These are phyloP conservation scores for Anodontia alba DNA, from an alignment of 2,888 invertebrate genomes.

Conservation along the genomic window DNA sequence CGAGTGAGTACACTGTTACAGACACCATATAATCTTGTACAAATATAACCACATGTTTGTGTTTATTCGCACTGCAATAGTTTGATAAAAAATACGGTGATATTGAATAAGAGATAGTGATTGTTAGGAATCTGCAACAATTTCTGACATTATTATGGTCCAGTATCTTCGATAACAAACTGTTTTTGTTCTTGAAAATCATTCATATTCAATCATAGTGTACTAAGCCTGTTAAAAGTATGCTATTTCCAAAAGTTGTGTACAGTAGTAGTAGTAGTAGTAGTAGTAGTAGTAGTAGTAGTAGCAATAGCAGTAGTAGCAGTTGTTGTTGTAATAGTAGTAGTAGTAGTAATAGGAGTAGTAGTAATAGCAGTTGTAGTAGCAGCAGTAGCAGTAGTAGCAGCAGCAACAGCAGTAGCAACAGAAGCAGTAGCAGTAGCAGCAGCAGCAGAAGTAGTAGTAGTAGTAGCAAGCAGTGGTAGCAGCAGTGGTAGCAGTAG, in stretches of 20 bases:
- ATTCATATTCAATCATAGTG: too few relatives aligned
- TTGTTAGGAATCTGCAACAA: too few relatives aligned
- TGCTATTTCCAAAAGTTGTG: too few relatives aligned
- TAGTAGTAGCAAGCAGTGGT: too few relatives aligned
- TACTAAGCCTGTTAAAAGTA: too few relatives aligned
- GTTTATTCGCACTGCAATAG: neutral
- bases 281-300: neutral
- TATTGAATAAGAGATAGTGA: conserved; percentile 6
- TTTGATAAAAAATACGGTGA: neutral
- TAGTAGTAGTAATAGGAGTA: too few relatives aligned
- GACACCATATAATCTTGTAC: conserved; percentile 14
- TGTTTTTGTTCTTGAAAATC: too few relatives aligned
- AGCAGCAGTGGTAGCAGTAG: neutral
- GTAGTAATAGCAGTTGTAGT: too few relatives aligned
- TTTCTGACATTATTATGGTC: too few relatives aligned
- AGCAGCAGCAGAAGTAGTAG: too few relatives aligned
- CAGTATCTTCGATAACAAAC: too few relatives aligned
- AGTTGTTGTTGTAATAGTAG: neutral
- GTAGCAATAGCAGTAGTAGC: neutral
- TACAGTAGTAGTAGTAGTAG: neutral
- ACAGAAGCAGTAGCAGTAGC: too few relatives aligned
- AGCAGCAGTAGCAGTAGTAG: neutral
- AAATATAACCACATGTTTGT: neutral
- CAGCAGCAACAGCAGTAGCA: neutral
- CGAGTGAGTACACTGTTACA: neutral